Base-by-base conservation (phyloP, 2,113 vertebrate species). In the Corydoras maculifer region DNA sequence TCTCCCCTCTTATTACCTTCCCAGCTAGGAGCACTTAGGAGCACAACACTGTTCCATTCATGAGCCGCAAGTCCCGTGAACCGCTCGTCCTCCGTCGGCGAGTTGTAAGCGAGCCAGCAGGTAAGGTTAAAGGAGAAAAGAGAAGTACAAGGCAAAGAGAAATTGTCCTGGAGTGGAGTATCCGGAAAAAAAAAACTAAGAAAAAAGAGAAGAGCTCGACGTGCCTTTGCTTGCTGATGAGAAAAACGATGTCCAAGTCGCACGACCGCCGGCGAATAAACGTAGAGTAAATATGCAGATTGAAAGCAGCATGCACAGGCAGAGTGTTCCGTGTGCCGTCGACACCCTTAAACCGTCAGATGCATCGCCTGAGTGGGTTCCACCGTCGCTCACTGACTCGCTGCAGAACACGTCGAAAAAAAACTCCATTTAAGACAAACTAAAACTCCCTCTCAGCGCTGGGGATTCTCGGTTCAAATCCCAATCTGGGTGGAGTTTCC, bases 171-270 rank as follows among this genome's bases (percentile, higher is more conserved):
- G 60, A 74, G 84, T 78, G 80, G 79, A 74, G 67, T 79, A 78
- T 78, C 68, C 54, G 50, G 71, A 35, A 74, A 61, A 58, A 79
- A 73, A 74, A 74, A 74, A 71, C 75, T 1, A 43, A 8, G 7
- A 8, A 43, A 8, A 43, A 8, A 43, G 35, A 43, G 35, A 43
- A 43, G 4, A 8, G 35, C 4, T 5, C 35, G 35, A 78, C 74
- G 76, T 84, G 82, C 82, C 76, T 76, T 78, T 79, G 80, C 77
- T 72, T 83, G 80, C 83, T 81, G 79, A 85, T 79, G 80, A 85
- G 70, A 66, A 81, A 43, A 63, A 73, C 68, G 25, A 3, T 7
- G 58, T 79, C 81, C 72, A 65, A 79, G 66, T 32, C 29, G 53
- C 29, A 77, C 67, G 66, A 58, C 60, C 66, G 76, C 18, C 74